Evolutionary conservation across 2,797 vertebrate species (phyloP), one percentile per base, ranked within the genome.

Genomic region (Nyctalus aviator): DNA sequence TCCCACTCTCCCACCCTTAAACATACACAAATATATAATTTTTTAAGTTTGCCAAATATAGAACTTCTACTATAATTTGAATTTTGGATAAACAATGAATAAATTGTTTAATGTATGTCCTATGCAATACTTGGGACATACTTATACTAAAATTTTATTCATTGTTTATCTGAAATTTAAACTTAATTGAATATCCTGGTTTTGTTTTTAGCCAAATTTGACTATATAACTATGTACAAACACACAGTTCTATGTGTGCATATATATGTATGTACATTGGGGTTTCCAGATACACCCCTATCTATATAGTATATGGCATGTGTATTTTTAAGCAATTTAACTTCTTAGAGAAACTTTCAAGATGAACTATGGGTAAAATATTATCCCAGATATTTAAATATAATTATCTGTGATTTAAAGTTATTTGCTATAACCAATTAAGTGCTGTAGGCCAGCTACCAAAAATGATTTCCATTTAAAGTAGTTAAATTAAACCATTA

Each of bases 381-480:
- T 79, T 85, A 83, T 48, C 17, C 30, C 59, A 85, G 30, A 14
- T 79, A 93, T 92, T 88, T 83, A 89, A 89, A 88, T 25, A 41
- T 50, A 94, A 81, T 66, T 20, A 84, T 32, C 35, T 86, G 41
- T 64, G 57, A 87, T 79, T 93, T 94, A 87, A 95, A 77, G 48
- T 81, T 89, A 89, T 94, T 95, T 94, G 13, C 68, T 68, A 89
- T 86, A 91, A 59, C 12, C 66, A 96, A 92, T 86, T 93, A 94
- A 86, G 46, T 68, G 41, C 21, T 84, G 14, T 68, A 89, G 13
- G 44, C 30, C 88, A 95, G 66, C 7, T 73, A 68, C 41, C 55
- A 59, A 93, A 93, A 93, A 76, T 81, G 27, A 50, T 78, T 88
- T 75, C 75, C 17, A 68, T 55, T 55, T 79, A 55, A 93, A 93